Conservation (phyloP, 2,888 invertebrate genomes). For the Conops quadrifasciatus region DNA sequence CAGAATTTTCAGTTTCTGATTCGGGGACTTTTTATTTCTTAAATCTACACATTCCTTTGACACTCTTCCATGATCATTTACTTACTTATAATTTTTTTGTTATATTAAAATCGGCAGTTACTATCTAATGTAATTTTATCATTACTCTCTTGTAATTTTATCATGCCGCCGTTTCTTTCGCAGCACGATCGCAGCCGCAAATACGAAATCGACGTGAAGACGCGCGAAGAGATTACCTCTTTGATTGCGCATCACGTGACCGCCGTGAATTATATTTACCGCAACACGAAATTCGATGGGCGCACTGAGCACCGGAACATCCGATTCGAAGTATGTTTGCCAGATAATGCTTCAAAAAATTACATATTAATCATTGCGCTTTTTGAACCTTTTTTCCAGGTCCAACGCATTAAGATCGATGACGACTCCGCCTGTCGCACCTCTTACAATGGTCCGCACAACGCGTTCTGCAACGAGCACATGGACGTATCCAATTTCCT, state of each 20-base stretch:
- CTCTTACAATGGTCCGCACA: slow-evolving; percentile 74
- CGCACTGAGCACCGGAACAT: slow-evolving; percentile 89
- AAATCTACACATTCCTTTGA: background rate
- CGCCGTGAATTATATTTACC: slow-evolving; percentile 96
- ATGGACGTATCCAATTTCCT: slow-evolving; percentile 99
- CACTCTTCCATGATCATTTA: too few species aligned
- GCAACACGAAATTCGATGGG: slow-evolving; percentile 94
- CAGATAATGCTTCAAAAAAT: background rate
- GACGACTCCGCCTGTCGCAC: slow-evolving; percentile 82
- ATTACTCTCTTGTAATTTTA: background rate
- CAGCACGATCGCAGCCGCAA: slow-evolving; percentile 79
- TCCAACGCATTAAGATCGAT: slow-evolving; percentile 79
- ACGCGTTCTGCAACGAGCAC: slow-evolving; percentile 94
- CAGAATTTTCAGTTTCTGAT: too few species aligned
- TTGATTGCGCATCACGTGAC: slow-evolving; percentile 98
- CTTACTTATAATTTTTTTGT: too few species aligned
- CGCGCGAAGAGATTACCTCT: slow-evolving; percentile 95
- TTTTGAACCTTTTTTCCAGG: slow-evolving; percentile 46
- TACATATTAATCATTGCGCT: background rate
- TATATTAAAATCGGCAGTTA: too few species aligned
- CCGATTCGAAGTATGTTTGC: slow-evolving; percentile 86
- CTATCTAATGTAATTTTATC: too few species aligned
- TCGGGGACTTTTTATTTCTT: too few species aligned
- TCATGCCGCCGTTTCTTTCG: too few species aligned
- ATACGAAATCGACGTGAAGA: slow-evolving; percentile 82